A percentile compares a stretch with the other conserved stretches of the same genome.
These are phyloP conservation scores for Resseliella maxima DNA, from an alignment of 2,888 invertebrate genomes.

Conservation along the genomic window DNA sequence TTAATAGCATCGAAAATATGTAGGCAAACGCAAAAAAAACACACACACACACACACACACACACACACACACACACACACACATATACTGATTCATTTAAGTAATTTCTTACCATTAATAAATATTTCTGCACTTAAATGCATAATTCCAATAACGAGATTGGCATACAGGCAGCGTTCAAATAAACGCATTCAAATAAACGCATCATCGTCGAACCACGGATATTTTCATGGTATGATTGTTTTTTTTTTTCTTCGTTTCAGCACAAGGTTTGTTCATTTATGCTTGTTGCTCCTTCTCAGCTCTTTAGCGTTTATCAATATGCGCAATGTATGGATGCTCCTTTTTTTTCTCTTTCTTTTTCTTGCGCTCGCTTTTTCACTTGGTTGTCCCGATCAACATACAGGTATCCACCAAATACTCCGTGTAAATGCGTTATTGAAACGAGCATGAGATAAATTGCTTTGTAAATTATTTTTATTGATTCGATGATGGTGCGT, in stretches of 20 bases:
- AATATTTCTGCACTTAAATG: constrained; percentile 51
- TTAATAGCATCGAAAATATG: constrained; percentile 48
- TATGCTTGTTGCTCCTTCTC: constrained; percentile 6
- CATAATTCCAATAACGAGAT: constrained; percentile 53
- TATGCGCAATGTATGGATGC: neutral
- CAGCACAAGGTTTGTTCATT: neutral
- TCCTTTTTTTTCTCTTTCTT: neutral
- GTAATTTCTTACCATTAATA: constrained; percentile 48
- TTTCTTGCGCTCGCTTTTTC: too few relatives aligned
- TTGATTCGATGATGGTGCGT: constrained; percentile 53
- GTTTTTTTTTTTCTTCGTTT: neutral
- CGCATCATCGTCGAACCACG: too few relatives aligned
- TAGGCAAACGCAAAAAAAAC: constrained; percentile 22
- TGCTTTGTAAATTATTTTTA: constrained; percentile 51
- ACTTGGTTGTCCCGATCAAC: too few relatives aligned
- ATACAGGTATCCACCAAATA: neutral
- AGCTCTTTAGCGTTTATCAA: constrained; percentile 13
- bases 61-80: too few relatives aligned
- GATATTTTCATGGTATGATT: neutral
- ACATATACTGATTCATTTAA: constrained; percentile 17
- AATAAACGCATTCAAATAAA: neutral
- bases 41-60: too few relatives aligned
- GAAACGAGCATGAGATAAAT: constrained; percentile 36
- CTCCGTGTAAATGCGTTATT: neutral
- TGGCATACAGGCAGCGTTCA: neutral